Percentiles rank a stretch among this genome's conserved stretches.
Evolutionary conservation across 64 coral and sea anemone genomes (phyloP).

Genomic region (Acropora yongei): DNA sequence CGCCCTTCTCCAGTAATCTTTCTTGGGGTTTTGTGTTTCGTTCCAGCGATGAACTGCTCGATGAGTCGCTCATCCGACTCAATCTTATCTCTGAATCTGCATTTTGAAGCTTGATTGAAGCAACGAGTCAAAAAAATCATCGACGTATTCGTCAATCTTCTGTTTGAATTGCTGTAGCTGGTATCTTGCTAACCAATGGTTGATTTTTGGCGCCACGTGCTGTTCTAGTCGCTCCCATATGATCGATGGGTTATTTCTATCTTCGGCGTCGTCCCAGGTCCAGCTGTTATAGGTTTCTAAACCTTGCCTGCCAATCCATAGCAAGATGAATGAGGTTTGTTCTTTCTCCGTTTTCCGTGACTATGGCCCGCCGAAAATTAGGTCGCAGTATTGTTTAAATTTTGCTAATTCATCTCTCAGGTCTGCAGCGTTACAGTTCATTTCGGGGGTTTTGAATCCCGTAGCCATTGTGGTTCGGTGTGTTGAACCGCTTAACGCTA

Average conservation of each 20-base stretch:
- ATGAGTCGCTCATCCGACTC: slow-evolving; percentile 39
- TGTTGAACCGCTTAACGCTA: no score
- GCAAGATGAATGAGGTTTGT: slow-evolving; percentile 60
- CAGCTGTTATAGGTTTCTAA: slow-evolving; percentile 67
- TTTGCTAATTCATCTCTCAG: slow-evolving; percentile 56
- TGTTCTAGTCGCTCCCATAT: slow-evolving; percentile 70
- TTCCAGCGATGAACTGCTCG: slow-evolving; percentile 69
- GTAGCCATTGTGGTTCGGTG: not conserved
- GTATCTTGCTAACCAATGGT: slow-evolving; percentile 59
- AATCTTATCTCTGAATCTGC: slow-evolving; percentile 50
- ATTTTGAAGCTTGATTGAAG: slow-evolving; percentile 55
- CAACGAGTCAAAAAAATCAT: slow-evolving; percentile 53
- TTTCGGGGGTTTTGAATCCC: slow-evolving; percentile 39
- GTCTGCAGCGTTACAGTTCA: slow-evolving; percentile 51
- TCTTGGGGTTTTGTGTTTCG: slow-evolving; percentile 65
- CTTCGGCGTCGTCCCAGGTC: slow-evolving; percentile 49
- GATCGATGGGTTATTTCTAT: slow-evolving; percentile 34
- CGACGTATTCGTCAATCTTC: slow-evolving; percentile 34
- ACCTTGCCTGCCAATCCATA: slow-evolving; percentile 68
- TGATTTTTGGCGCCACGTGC: slow-evolving; percentile 64
- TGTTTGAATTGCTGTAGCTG: slow-evolving; percentile 66
- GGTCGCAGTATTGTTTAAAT: slow-evolving; percentile 66
- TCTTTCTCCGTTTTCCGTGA: slow-evolving; percentile 51
- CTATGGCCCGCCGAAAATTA: slow-evolving; percentile 58
- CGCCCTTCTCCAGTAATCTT: slow-evolving; percentile 36